Evolutionary conservation across 2,113 vertebrate species (phyloP).

Genomic region (Phoenicopterus ruber): DNA sequence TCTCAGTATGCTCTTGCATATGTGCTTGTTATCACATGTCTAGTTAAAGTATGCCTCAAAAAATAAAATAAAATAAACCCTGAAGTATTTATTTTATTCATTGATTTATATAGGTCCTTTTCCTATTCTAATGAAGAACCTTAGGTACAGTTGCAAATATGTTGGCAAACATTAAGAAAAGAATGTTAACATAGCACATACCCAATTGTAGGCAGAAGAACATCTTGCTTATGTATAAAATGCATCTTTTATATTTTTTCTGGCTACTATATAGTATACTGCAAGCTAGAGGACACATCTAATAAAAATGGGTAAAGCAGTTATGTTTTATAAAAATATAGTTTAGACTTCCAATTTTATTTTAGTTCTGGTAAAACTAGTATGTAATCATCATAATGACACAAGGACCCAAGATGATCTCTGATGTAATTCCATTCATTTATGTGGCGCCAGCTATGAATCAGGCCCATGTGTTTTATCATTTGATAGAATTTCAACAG

Average conservation of each 20-base stretch:
- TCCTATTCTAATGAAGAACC: background rate
- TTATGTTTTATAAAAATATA: background rate
- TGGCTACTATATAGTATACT: background rate
- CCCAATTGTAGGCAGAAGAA: background rate
- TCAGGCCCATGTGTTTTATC: background rate
- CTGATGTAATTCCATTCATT: background rate
- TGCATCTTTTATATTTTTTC: no score
- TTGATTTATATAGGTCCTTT: background rate
- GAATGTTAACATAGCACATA: background rate
- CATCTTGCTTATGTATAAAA: background rate
- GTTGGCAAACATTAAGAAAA: background rate
- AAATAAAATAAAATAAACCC: background rate
- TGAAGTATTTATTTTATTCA: background rate
- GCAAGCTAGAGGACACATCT: background rate
- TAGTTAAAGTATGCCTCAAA: background rate
- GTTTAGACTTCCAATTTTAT: background rate
- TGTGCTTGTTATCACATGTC: constrained; percentile 38
- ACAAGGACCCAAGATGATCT: background rate
- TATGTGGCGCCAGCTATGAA: background rate
- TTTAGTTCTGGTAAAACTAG: background rate
- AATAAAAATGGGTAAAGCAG: background rate
- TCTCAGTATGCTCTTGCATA: constrained; percentile 4
- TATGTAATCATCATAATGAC: background rate
- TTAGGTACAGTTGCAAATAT: background rate
- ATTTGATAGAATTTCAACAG: background rate